Evolutionary conservation across 2,888 invertebrate genomes (phyloP).

Genomic region (Eilema depressum): DNA sequence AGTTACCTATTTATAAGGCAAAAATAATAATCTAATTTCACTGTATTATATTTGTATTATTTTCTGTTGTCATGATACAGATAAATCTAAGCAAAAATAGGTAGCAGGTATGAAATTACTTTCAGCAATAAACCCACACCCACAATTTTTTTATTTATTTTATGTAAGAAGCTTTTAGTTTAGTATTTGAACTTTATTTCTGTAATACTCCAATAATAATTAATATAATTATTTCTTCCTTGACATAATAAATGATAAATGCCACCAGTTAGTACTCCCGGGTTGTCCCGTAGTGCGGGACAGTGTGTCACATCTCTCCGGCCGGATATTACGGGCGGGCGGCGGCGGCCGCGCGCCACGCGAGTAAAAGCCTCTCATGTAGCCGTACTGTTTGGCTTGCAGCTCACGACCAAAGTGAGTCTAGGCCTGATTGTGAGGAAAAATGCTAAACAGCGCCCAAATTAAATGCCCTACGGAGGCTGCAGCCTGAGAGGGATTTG

Average conservation of each 20-base stretch:
- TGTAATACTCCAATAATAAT: not conserved
- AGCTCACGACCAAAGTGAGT: slow-evolving; percentile 57
- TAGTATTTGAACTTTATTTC: no score
- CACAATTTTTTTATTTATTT: no score
- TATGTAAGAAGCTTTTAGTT: no score
- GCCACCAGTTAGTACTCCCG: not conserved
- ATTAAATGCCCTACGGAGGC: slow-evolving; percentile 43
- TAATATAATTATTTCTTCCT: not conserved
- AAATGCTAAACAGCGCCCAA: slow-evolving; percentile 57
- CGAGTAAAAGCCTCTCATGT: slow-evolving; percentile 34
- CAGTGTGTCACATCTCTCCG: slow-evolving; percentile 31
- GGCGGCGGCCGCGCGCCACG: slow-evolving; percentile 24
- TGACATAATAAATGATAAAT: not conserved
- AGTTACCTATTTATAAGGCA: no score
- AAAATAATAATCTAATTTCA: no score
- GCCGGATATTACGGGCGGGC: slow-evolving; percentile 47
- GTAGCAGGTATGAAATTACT: no score
- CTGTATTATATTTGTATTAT: no score
- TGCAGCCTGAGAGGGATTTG: slow-evolving; percentile 26
- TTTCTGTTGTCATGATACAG: no score
- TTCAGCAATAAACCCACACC: no score
- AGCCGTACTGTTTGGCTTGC: slow-evolving; percentile 43
- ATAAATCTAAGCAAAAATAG: no score
- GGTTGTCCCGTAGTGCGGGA: slow-evolving; percentile 17
- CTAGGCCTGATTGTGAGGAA: slow-evolving; percentile 52